Evolutionary conservation across 2,888 invertebrate genomes (phyloP), one percentile per base, ranked within the genome.

Genomic region (Chymomyza caudatula): DNA sequence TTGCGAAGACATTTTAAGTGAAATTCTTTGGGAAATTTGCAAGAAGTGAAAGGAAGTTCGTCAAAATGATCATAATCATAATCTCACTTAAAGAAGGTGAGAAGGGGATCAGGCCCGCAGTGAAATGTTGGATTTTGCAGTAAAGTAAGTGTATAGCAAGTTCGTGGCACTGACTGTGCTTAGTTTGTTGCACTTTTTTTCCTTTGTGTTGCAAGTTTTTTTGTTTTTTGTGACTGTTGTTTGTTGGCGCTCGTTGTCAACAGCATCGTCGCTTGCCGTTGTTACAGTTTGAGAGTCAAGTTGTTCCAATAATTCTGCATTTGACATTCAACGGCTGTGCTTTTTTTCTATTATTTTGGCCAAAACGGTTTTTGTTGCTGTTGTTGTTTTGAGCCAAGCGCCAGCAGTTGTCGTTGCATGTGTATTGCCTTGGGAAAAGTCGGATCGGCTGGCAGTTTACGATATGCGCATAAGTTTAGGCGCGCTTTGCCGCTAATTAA

Each of bases 241-340:
- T n/a, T 29, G 43, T 23, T 67, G 51, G 55, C 65, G 56, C 44
- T 60, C 29, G 60, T 65, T 73, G 76, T 60, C 69, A 55, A 55
- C 29, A 37, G 11, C 69, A 37, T 25, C 6, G 73, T 66, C 69
- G 66, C 63, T 71, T 66, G 76, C 74, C 22, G 53, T 59, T 66
- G 74, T 67, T 65, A 65, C 68, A 70, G 71, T 70, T 73, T 64
- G 65, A 74, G 67, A 77, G 79, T 77, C 79, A 73, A 77, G 74
- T 79, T 82, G 79, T 82, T 76, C 72, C 85, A 83, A 83, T 85
- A 83, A 79, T 83, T 83, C 82, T 79, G 78, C 77, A 81, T 83
- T 85, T 85, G 82, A 83, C 82, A 83, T 79, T 84, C 84, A 74
- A 77, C 69, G 76, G 71, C 56, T 55, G 61, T 60, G 68, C 62